phyloP scores from a whole-genome alignment of 2,888 invertebrate species.

The Troides oblongomaculatus region DNA sequence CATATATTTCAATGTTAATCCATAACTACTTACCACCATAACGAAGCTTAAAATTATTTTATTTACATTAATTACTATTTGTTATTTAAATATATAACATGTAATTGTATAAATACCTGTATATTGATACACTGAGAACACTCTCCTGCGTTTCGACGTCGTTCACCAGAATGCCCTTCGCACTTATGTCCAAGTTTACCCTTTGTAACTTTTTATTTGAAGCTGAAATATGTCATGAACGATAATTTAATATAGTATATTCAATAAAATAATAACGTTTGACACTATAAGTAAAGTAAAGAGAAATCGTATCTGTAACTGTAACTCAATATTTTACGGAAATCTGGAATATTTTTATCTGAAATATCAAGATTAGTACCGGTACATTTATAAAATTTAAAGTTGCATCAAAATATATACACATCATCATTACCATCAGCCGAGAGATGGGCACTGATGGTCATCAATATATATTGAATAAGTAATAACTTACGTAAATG shows the following conservation, averaged over 20 bases:
- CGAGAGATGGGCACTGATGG: too few species aligned
- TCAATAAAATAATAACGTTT: background rate
- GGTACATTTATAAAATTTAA: too few species aligned
- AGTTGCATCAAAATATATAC: too few species aligned
- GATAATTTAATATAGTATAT: background rate
- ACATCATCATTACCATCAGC: too few species aligned
- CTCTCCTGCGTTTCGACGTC: slow-evolving; percentile 85
- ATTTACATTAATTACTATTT: background rate
- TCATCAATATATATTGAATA: too few species aligned
- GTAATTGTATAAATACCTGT: slow-evolving; percentile 80
- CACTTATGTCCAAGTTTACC: slow-evolving; percentile 86
- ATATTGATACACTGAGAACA: slow-evolving; percentile 89
- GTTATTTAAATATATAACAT: background rate
- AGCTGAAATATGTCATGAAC: slow-evolving; percentile 54
- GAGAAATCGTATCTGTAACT: background rate
- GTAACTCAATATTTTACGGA: background rate
- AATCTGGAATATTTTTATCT: background rate
- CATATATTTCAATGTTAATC: too few species aligned
- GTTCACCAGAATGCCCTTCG: slow-evolving; percentile 87
- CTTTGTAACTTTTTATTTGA: slow-evolving; percentile 80
- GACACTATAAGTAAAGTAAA: background rate
- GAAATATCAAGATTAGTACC: too few species aligned
- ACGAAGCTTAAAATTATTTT: background rate
- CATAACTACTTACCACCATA: too few species aligned
- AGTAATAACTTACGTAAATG: too few species aligned